A percentile compares a stretch with the other conserved stretches of the same genome.
Evolutionary conservation across 2,888 invertebrate species (phyloP).

Genomic region (Sylvicola fuscatus): DNA sequence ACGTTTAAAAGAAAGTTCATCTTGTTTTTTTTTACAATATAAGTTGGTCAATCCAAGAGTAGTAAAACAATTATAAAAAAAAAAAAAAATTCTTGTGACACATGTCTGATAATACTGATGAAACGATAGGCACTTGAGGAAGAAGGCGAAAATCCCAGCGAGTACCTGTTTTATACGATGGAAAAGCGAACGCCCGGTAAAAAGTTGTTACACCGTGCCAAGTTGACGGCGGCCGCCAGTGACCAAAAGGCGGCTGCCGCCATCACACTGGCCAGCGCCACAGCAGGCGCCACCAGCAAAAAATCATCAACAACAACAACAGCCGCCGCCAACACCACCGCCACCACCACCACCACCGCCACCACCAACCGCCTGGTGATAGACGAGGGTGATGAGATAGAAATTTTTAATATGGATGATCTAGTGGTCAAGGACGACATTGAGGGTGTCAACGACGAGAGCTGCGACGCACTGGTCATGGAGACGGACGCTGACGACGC

Average conservation of each 20-base stretch:
- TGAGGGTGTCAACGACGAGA: constrained; percentile 16
- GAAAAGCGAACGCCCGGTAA: constrained; percentile 26
- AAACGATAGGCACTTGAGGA: constrained; percentile 35
- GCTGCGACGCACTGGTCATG: constrained; percentile 23
- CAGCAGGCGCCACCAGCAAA: constrained; percentile 10
- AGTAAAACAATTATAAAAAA: background rate
- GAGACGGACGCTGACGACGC: constrained; percentile 13
- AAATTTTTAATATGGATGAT: constrained; percentile 30
- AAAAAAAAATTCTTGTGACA: too few relatives aligned
- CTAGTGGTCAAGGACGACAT: constrained; percentile 28
- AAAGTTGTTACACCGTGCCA: constrained; percentile 13
- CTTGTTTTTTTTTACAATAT: too few relatives aligned
- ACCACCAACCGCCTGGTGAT: constrained; percentile 1
- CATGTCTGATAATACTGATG: background rate
- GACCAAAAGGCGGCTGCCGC: constrained; percentile 14
- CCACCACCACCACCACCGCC: constrained; percentile 3
- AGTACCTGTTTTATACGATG: constrained; percentile 36
- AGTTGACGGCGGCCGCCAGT: background rate
- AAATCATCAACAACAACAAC: constrained; percentile 14
- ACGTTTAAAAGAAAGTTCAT: too few relatives aligned
- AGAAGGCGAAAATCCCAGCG: constrained; percentile 53
- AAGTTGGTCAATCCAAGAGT: too few relatives aligned
- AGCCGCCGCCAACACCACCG: constrained; percentile 10
- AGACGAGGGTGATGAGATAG: constrained; percentile 16
- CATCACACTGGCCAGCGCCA: constrained; percentile 18